Conservation (phyloP, 2,797 vertebrate species). For the Pseudomugil gertrudae region DNA sequence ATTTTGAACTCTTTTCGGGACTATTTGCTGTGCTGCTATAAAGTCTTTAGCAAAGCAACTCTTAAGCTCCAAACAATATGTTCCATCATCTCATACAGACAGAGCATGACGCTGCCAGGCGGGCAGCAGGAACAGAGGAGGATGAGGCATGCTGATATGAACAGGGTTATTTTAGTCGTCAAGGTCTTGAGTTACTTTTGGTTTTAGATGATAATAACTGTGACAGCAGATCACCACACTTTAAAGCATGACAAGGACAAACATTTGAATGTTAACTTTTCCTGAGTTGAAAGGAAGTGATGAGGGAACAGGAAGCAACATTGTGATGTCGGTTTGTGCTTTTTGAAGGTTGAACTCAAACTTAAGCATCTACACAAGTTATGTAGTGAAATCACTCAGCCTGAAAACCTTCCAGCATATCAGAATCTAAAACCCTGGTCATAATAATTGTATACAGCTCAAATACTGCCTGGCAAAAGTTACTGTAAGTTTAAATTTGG, state of each 20-base stretch:
- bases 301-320: not conserved
- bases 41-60: slow-evolving; percentile 28
- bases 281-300: slow-evolving; percentile 5
- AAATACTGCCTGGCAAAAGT: not conserved
- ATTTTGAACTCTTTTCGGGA: slow-evolving; percentile 15
- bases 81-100: slow-evolving; percentile 59
- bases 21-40: slow-evolving; percentile 19
- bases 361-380: not conserved
- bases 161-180: slow-evolving; percentile 75
- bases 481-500: not conserved
- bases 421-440: not conserved
- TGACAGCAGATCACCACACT: slow-evolving; percentile 36
- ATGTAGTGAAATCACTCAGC: not conserved
- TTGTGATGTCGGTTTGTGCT: not conserved
- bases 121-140: slow-evolving; percentile 65
- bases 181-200: slow-evolving; percentile 59
- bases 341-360: slow-evolving; percentile 9
- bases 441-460: not conserved
- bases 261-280: slow-evolving; percentile 33
- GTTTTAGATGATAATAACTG: slow-evolving; percentile 57
- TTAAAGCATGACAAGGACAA: slow-evolving; percentile 30
- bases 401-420: not conserved
- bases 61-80: slow-evolving; percentile 39
- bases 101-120: slow-evolving; percentile 59
- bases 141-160: slow-evolving; percentile 71